Evolutionary conservation across 2,888 invertebrate species (phyloP), one percentile per base, ranked within the genome.

Genomic region (Toxonevra muliebris): DNA sequence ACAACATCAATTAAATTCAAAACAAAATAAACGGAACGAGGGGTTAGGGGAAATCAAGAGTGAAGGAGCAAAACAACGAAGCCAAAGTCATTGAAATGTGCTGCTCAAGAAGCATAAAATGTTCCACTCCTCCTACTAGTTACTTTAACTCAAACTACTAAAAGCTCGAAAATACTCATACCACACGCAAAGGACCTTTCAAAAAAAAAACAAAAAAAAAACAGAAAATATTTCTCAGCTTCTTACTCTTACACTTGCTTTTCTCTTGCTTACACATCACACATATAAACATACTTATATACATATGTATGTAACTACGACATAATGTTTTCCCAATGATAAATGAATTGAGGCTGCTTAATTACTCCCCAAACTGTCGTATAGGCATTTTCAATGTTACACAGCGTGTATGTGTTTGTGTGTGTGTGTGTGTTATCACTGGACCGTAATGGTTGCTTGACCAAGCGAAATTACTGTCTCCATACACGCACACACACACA

Each of bases 301-400:
- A 54, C 41, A 17, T 50, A 30, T 43, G 41, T 64, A 66, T 64
- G 54, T 52, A 55, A 58, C 62, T 64, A 69, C 58, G 63, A 61
- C 68, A 76, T 76, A 76, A 76, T 74, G 75, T 73, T 70, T 67
- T 61, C 67, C 59, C 71, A 77, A 80, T 81, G 80, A 80, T 80
- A 80, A 81, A 80, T 80, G 80, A 80, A 80, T 80, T 80, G 78
- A 77, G 80, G 76, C 76, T 77, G 77, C 77, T 80, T 82, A 82
- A 82, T 82, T 82, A 82, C 78, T 81, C 81, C 80, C 80, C 77
- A 79, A 79, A 80, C 80, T 80, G 77, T 81, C 78, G 78, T 81
- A 80, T 79, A 77, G 76, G 77, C 77, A 77, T 75, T 76, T 76
- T 74, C 72, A 70, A 68, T 68, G 68, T 70, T 70, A 65, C 30